Percentiles rank a stretch among this genome's conserved stretches.
These are phyloP conservation scores for Leptinotarsa lineolata DNA, from an alignment of 1,140 invertebrate species.

Conservation along the genomic window DNA sequence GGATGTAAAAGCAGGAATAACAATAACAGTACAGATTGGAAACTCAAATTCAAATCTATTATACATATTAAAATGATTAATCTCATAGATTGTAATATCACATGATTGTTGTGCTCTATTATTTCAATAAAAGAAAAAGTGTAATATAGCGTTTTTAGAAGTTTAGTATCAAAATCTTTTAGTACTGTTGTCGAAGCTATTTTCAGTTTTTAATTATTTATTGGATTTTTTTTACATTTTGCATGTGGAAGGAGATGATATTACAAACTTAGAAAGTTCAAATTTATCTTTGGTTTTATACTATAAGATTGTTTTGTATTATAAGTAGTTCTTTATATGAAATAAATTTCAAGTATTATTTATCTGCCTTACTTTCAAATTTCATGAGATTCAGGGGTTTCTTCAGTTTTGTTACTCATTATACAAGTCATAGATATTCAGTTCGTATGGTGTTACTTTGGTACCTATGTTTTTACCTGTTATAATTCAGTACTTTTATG, in stretches of 20 bases:
- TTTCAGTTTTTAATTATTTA: constrained; percentile 5
- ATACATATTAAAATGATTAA: constrained; percentile 21
- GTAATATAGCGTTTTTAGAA: constrained; percentile 4
- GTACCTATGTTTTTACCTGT: too few relatives aligned
- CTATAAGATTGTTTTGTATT: constrained; percentile 27
- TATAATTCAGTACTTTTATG: too few relatives aligned
- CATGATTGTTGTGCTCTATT: constrained; percentile 19
- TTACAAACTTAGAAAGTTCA: constrained; percentile 12
- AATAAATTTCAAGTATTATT: constrained; percentile 23
- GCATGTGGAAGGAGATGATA: constrained; percentile 14
- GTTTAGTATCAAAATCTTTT: background rate
- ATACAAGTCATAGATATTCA: too few relatives aligned
- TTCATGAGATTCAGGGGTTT: too few relatives aligned
- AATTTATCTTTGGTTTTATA: constrained; percentile 25
- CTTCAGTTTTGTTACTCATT: too few relatives aligned
- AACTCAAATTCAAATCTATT: constrained; percentile 16
- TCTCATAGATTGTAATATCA: constrained; percentile 24
- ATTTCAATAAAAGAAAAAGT: constrained; percentile 17
- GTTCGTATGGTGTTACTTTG: too few relatives aligned
- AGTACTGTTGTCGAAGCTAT: background rate
- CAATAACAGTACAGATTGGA: background rate
- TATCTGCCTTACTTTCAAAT: background rate
- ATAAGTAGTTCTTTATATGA: constrained; percentile 28
- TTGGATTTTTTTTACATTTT: constrained; percentile 4
- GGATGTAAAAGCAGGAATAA: background rate